Conservation (phyloP, 1,140 invertebrate species). For the Zaprionus kolodkinae region DNA sequence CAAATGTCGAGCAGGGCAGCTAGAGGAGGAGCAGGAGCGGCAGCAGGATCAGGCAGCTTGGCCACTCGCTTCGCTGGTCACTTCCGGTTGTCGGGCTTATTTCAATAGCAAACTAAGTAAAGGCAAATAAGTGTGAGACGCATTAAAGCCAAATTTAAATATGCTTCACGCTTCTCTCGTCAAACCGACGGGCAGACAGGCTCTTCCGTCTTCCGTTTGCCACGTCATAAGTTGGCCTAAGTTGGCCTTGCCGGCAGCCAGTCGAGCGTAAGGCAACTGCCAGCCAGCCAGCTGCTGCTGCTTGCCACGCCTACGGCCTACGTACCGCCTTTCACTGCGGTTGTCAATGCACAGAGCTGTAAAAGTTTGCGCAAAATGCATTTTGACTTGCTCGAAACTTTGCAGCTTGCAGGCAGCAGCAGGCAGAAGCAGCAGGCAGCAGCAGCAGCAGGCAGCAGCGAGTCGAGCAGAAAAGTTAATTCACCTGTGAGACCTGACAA, state of each 20-base stretch:
- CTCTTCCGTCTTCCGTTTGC: neutral
- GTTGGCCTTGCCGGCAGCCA: slow-evolving; percentile 59
- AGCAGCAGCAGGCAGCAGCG: slow-evolving; percentile 27
- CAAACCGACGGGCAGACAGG: neutral
- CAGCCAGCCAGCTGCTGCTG: slow-evolving; percentile 31
- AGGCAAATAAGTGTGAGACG: slow-evolving; percentile 56
- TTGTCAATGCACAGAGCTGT: slow-evolving; percentile 69
- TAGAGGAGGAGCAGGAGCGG: neutral
- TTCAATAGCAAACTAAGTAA: slow-evolving; percentile 43
- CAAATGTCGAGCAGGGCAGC: slow-evolving; percentile 35
- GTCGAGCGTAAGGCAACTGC: slow-evolving; percentile 64
- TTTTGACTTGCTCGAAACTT: slow-evolving; percentile 73
- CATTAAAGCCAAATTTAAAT: slow-evolving; percentile 64
- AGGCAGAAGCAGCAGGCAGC: too few species aligned
- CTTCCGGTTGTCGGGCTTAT: slow-evolving; percentile 37
- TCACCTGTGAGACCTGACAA: slow-evolving; percentile 80
- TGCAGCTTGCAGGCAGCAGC: slow-evolving; percentile 55
- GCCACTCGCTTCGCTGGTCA: slow-evolving; percentile 28
- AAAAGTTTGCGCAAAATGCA: slow-evolving; percentile 75
- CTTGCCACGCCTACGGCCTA: slow-evolving; percentile 27
- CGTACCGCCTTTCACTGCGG: slow-evolving; percentile 48
- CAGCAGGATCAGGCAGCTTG: neutral
- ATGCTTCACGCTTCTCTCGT: slow-evolving; percentile 44
- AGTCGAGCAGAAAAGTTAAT: slow-evolving; percentile 78
- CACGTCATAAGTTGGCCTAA: slow-evolving; percentile 55